phyloP scores from a whole-genome alignment of 2,888 invertebrate genomes.

The Acanthopleura granulata region DNA sequence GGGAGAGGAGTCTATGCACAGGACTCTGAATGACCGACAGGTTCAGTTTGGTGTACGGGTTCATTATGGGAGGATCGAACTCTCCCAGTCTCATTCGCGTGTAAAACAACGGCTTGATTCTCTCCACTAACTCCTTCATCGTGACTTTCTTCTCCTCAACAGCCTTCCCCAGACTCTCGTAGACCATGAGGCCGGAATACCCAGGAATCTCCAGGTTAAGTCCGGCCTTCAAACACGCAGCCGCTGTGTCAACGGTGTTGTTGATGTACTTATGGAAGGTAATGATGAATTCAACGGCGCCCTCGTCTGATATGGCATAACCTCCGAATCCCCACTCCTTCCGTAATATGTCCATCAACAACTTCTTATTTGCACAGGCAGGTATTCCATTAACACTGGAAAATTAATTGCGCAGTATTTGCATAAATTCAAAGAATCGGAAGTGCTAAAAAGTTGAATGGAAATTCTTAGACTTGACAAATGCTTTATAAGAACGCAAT shows the following conservation, averaged over 20 bases:
- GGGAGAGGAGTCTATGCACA: constrained; percentile 36
- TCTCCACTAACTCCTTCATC: not conserved
- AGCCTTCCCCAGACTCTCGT: not conserved
- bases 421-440: too few species aligned
- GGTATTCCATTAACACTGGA: constrained; percentile 45
- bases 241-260: constrained; percentile 38
- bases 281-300: constrained; percentile 39
- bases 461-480: too few species aligned
- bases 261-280: constrained; percentile 41
- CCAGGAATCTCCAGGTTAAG: constrained; percentile 46
- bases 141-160: not conserved
- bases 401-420: not conserved
- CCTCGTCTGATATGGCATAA: constrained; percentile 44
- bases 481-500: too few species aligned
- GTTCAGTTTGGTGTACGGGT: constrained; percentile 50
- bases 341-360: constrained; percentile 39
- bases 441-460: too few species aligned
- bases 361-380: constrained; percentile 37
- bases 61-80: constrained; percentile 57
- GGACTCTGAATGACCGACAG: constrained; percentile 39
- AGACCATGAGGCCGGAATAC: not conserved
- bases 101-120: constrained; percentile 50
- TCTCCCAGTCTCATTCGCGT: constrained; percentile 61
- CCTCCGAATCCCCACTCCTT: constrained; percentile 43
- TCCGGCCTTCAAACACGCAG: constrained; percentile 46